Evolutionary conservation across 30 jellyfish, hydroid and myxozoan species (phyloP).

Genomic region (Turritopsis dohrnii): DNA sequence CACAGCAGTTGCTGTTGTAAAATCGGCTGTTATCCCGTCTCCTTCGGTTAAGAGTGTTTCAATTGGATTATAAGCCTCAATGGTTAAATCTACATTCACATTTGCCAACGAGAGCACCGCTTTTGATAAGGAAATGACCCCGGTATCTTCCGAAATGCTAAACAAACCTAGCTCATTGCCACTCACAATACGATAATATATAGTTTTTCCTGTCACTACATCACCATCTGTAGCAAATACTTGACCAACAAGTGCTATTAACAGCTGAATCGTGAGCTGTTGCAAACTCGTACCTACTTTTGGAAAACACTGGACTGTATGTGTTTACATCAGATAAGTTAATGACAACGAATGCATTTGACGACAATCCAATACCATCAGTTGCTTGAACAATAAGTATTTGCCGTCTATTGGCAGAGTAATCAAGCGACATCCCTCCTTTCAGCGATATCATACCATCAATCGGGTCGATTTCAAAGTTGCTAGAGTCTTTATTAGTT

Average conservation of each 20-base stretch:
- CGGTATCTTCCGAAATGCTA: neutral
- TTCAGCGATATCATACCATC: neutral
- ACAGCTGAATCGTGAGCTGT: slow-evolving; percentile 14
- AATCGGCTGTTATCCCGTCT: neutral
- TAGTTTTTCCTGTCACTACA: neutral
- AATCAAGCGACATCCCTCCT: neutral
- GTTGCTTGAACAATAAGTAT: slow-evolving; percentile 6
- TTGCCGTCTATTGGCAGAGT: neutral
- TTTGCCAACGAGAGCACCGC: neutral
- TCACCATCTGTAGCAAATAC: slow-evolving; percentile 12
- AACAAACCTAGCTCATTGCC: neutral
- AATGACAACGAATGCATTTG: neutral
- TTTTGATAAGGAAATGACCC: neutral
- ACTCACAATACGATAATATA: neutral
- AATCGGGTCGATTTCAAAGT: neutral
- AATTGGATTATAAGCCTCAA: neutral
- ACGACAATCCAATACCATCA: slow-evolving; percentile 19
- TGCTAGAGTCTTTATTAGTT: neutral
- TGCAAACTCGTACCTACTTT: neutral
- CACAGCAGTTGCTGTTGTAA: neutral
- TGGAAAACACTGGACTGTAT: neutral
- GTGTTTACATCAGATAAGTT: neutral
- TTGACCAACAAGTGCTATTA: neutral
- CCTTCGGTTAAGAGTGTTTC: neutral
- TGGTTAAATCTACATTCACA: neutral